Percentiles rank a stretch among this genome's conserved stretches.
phyloP scores from a whole-genome alignment of 2,797 vertebrate genomes.

The Catostomus latipinnis region DNA sequence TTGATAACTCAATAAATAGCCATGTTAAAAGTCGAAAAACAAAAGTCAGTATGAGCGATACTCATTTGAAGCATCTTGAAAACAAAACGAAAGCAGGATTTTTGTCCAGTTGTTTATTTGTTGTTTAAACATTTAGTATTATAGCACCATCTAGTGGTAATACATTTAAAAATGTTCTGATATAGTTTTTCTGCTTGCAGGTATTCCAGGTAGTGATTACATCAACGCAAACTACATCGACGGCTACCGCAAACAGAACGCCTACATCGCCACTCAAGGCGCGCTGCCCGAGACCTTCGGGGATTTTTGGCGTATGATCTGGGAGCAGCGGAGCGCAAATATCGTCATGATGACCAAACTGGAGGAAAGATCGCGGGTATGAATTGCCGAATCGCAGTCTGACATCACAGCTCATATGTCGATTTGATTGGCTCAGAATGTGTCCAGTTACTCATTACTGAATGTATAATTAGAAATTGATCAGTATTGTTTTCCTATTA shows the following conservation, averaged over 20 bases:
- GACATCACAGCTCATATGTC: neutral
- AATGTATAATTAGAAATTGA: too few relatives aligned
- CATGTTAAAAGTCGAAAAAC: too few relatives aligned
- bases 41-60: too few relatives aligned
- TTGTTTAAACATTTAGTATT: too few relatives aligned
- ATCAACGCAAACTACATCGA: conserved; percentile 98
- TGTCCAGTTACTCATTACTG: neutral
- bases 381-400: conserved; percentile 35
- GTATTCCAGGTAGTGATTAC: conserved; percentile 97
- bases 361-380: conserved; percentile 96
- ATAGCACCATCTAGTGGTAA: too few relatives aligned
- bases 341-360: conserved; percentile 99
- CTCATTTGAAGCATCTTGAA: too few relatives aligned
- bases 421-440: neutral
- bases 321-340: conserved; percentile 96
- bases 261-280: conserved; percentile 97
- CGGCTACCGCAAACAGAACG: conserved; percentile 97
- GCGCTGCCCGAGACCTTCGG: conserved; percentile 95
- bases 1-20: too few relatives aligned
- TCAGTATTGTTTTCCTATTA: too few relatives aligned
- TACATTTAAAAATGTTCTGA: too few relatives aligned
- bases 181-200: conserved; percentile 67
- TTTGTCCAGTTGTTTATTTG: too few relatives aligned
- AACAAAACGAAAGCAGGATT: too few relatives aligned
- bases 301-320: conserved; percentile 99